A percentile compares a stretch with the other conserved stretches of the same genome.
These are phyloP conservation scores for Coccyzus lansbergi DNA, from an alignment of 2,797 vertebrate species.

Conservation along the genomic window DNA sequence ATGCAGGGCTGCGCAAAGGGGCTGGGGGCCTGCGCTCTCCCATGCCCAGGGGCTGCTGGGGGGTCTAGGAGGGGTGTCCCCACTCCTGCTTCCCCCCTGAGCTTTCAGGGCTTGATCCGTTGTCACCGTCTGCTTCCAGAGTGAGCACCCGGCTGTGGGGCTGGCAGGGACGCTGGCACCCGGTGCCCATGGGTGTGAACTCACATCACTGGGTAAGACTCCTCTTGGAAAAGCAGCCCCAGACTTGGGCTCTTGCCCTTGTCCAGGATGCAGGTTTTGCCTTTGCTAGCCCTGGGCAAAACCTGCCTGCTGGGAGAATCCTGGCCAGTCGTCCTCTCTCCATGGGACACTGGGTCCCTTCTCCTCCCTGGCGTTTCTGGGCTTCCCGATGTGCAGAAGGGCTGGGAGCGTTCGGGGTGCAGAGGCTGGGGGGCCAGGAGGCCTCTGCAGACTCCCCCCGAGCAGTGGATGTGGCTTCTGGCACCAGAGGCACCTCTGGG, in stretches of 20 bases:
- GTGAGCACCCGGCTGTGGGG: accelerated
- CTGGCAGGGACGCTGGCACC: background rate
- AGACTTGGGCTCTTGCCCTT: background rate
- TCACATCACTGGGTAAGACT: background rate
- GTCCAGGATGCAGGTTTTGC: background rate
- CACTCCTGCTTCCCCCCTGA: accelerated
- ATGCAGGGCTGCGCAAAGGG: accelerated
- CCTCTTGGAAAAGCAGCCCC: background rate
- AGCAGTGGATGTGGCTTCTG: background rate
- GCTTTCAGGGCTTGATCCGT: background rate
- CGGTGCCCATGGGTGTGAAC: background rate
- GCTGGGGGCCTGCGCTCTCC: background rate
- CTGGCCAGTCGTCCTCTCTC: background rate
- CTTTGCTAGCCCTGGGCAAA: background rate
- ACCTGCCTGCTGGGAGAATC: background rate
- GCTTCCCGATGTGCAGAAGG: background rate
- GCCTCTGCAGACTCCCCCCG: background rate
- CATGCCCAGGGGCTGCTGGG: accelerated
- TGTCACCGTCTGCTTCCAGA: background rate
- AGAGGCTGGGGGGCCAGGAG: background rate
- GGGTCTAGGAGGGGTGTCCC: background rate
- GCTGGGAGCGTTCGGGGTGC: background rate
- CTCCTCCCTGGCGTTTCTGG: background rate
- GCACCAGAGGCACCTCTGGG: background rate
- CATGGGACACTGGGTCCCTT: accelerated